phyloP scores from a whole-genome alignment of 2,113 vertebrate species.

The Myiozetetes cayanensis region DNA sequence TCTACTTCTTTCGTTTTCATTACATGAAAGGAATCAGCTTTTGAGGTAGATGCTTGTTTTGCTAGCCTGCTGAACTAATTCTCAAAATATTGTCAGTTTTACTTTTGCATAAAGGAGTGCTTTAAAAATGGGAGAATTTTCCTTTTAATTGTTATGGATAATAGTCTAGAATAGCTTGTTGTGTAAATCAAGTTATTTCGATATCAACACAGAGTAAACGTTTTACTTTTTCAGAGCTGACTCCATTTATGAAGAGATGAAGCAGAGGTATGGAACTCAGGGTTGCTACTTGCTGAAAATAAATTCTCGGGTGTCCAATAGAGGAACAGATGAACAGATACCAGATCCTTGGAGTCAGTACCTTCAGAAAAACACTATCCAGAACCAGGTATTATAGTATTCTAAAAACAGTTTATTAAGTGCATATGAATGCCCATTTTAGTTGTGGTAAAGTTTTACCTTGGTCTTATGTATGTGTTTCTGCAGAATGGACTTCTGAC shows the following conservation, averaged over 20 bases:
- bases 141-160: not conserved
- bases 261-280: conserved; percentile 94
- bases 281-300: conserved; percentile 96
- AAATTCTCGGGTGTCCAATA: conserved; percentile 85
- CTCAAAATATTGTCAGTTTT: not conserved
- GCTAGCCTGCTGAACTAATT: not conserved
- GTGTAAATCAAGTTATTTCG: not conserved
- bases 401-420: not conserved
- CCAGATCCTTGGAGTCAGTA: conserved; percentile 99
- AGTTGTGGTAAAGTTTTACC: not conserved
- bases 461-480: not conserved
- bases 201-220: not conserved
- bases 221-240: conserved; percentile 82
- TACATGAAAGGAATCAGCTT: not conserved
- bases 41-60: not conserved
- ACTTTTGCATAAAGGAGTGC: not conserved
- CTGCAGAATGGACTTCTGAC: not conserved
- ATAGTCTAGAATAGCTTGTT: not conserved
- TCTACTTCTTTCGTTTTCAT: not conserved
- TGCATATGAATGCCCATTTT: not conserved
- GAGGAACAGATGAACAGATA: conserved; percentile 90
- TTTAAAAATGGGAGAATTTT: not conserved
- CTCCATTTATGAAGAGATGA: conserved; percentile 94
- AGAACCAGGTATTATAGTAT: conserved; percentile 79
- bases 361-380: conserved; percentile 86